These are phyloP conservation scores for Pseudanteris insignis DNA, from an alignment of 2,888 invertebrate genomes.

Conservation along the genomic window DNA sequence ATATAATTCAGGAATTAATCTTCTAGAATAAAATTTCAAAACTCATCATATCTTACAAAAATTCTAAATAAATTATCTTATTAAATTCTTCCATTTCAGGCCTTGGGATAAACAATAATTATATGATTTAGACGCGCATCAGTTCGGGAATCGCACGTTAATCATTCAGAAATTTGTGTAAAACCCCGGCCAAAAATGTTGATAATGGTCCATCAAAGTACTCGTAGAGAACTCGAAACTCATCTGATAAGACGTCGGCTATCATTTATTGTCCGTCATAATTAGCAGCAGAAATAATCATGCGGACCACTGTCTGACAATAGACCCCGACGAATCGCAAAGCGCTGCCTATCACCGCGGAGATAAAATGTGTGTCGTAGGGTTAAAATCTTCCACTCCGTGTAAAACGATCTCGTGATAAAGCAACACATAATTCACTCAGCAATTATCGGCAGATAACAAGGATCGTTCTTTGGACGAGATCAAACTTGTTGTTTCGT, in stretches of 20 bases:
- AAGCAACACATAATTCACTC: constrained; percentile 37
- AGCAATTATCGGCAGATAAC: constrained; percentile 44
- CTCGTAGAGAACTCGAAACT: constrained; percentile 8
- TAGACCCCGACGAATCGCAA: constrained; percentile 32
- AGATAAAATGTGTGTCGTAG: constrained; percentile 43
- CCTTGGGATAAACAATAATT: no score
- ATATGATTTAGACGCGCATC: no score
- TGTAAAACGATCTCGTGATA: constrained; percentile 44
- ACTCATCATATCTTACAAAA: no score
- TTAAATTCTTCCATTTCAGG: no score
- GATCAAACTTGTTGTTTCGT: constrained; percentile 35
- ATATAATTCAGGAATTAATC: no score
- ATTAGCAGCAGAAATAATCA: constrained; percentile 35
- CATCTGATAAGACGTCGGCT: constrained; percentile 16
- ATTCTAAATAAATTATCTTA: no score
- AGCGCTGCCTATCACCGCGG: constrained; percentile 23
- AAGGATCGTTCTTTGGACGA: constrained; percentile 43
- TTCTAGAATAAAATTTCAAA: no score
- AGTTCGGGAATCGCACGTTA: neutral
- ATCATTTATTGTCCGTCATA: constrained; percentile 26
- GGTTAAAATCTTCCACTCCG: constrained; percentile 41
- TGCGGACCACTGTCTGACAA: constrained; percentile 27
- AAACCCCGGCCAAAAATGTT: neutral
- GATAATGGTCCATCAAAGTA: neutral
- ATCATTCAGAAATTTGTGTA: neutral